Conservation (phyloP, 37 sponge, comb jelly and placozoan genomes). For the Corticium candelabrum region DNA sequence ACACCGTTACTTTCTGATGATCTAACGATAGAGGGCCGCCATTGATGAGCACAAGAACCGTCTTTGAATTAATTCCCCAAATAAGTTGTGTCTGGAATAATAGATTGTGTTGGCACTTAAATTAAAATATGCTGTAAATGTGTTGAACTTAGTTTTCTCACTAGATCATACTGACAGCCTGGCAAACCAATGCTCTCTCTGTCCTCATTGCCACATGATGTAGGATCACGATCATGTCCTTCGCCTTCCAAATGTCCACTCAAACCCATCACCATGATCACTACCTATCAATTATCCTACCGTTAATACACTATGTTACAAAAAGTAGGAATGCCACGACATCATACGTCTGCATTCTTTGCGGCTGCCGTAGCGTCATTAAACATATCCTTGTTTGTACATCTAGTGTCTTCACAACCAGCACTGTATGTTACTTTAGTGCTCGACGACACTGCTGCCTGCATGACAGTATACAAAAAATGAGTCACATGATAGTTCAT, state of each 20-base stretch:
- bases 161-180: background rate
- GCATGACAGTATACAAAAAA: background rate
- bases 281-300: no score
- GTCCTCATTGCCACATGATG: background rate
- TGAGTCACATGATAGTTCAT: background rate
- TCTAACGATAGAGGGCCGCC: constrained; percentile 6
- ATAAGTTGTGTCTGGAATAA: background rate
- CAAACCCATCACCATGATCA: constrained; percentile 57
- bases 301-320: no score
- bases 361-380: constrained; percentile 10
- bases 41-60: background rate
- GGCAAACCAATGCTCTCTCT: background rate
- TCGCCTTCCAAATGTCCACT: constrained; percentile 37
- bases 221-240: constrained; percentile 28
- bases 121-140: background rate
- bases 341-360: constrained; percentile 26
- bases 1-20: no score
- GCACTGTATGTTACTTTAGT: constrained; percentile 9
- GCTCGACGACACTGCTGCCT: background rate
- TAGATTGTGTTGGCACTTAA: background rate
- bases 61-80: background rate
- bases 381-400: constrained; percentile 23
- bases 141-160: background rate
- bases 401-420: constrained; percentile 22
- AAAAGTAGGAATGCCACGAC: background rate